Base-by-base conservation (phyloP, 2,888 invertebrate genomes). In the Eugnorisma glareosa region DNA sequence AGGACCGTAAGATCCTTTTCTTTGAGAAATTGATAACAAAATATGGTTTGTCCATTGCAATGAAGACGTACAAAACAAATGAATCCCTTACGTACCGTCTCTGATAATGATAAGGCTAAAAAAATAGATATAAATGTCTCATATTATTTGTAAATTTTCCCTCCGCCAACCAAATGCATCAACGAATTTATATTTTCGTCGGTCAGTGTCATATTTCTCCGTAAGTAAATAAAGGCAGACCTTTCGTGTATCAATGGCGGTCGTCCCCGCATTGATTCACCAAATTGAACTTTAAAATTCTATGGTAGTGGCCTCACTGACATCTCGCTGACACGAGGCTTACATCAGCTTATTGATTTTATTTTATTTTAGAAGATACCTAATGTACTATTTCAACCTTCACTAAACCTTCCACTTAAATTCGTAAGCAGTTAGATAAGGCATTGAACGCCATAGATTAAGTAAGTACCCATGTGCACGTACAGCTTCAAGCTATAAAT, bases 281-380 rank as follows among this genome's bases (percentile, higher is more conserved):
- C 89, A 92, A 90, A 90, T 89, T 91, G 90, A 91, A 92, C 91
- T 93, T 93, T 93, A 91, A 91, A 93, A 90, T 91, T 89, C 86
- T 84, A 84, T 80, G 80, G 75, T 78, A 86, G 67, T 88, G 73
- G 75, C 75, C 74, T 76, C 48, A 71, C 86, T 91, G 90, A 91
- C 91, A 89, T 89, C 89, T 87, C 80, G 82, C 86, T 90, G 91
- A 89, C 88, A 88, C 69, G 82, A 87, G 83, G 72, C 84, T 87
- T 80, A 79, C 76, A 86, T 86, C 84, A 85, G 85, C 82, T 82
- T 88, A 89, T 90, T 86, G 87, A 87, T 88, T 88, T 86, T 78
- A 73, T 79, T 75, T 84, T 79, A 87, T 84, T 89, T 82, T 81
- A 84, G 87, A 83, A 72, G 45, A 69, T 48, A 64, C n/a, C 40